Conservation (phyloP, 2,113 vertebrate species). For the Lamprologus tigripictilis region DNA sequence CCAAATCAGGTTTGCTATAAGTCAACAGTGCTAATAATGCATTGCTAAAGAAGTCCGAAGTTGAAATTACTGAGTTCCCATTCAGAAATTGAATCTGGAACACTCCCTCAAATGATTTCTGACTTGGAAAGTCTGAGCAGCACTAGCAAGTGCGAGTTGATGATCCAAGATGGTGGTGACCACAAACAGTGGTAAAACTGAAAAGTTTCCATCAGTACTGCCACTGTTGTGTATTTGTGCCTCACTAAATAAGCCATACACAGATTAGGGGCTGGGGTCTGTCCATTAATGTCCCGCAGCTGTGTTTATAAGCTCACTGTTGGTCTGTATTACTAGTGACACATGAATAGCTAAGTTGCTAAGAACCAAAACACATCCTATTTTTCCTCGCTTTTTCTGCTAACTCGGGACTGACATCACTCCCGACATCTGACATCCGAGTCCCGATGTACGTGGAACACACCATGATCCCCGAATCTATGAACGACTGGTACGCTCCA, state of each 20-base stretch:
- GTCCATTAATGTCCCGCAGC: neutral
- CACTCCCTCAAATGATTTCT: neutral
- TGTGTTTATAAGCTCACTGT: neutral
- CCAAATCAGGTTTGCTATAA: neutral
- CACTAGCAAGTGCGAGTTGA: neutral
- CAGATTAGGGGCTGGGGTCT: neutral
- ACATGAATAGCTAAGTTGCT: neutral
- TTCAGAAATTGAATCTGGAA: neutral
- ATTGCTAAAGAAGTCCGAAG: neutral
- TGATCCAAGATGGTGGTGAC: neutral
- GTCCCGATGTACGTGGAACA: neutral
- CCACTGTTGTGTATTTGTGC: neutral
- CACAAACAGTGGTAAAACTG: neutral
- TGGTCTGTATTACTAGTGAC: neutral
- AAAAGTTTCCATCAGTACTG: neutral
- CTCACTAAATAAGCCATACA: neutral
- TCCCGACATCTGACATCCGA: neutral
- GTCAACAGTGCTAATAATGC: neutral
- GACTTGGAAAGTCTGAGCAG: neutral
- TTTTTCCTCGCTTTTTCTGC: neutral
- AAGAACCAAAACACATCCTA: neutral
- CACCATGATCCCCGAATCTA: neutral
- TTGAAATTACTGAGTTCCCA: neutral
- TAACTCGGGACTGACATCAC: neutral
- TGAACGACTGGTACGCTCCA: neutral